These are phyloP conservation scores for Trisateles emortualis DNA, from an alignment of 2,888 invertebrate genomes.

Conservation along the genomic window DNA sequence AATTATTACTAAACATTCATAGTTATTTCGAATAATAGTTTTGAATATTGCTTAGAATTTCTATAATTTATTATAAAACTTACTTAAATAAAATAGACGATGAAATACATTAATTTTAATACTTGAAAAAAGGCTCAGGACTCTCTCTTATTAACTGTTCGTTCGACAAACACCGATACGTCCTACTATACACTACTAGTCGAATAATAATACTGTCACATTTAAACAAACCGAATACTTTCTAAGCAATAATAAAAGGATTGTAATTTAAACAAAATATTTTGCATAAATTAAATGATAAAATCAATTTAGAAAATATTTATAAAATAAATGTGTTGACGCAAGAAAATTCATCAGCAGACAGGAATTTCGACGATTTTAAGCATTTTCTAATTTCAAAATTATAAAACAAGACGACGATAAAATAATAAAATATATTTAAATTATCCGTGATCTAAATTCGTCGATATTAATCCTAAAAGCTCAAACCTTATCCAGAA, in stretches of 20 bases:
- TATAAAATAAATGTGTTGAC: slow-evolving; percentile 18
- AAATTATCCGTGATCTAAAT: slow-evolving; percentile 53
- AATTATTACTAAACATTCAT: slow-evolving; percentile 35
- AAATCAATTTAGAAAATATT: background rate
- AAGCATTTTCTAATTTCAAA: slow-evolving; percentile 22
- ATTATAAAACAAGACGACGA: slow-evolving; percentile 16
- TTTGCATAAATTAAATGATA: background rate
- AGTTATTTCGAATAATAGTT: slow-evolving; percentile 35
- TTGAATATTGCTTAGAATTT: slow-evolving; percentile 76
- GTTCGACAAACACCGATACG: slow-evolving; percentile 24
- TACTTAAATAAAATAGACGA: slow-evolving; percentile 48
- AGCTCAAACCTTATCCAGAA: slow-evolving; percentile 76
- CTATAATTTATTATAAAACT: slow-evolving; percentile 59
- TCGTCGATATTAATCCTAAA: slow-evolving; percentile 75
- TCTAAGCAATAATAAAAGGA: slow-evolving; percentile 35
- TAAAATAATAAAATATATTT: slow-evolving; percentile 9
- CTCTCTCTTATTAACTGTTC: slow-evolving; percentile 55
- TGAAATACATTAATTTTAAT: slow-evolving; percentile 46
- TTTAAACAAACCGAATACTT: slow-evolving; percentile 28
- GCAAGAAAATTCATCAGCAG: slow-evolving; percentile 8
- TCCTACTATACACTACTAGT: slow-evolving; percentile 10
- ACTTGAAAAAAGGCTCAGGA: slow-evolving; percentile 58
- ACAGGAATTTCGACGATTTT: slow-evolving; percentile 14
- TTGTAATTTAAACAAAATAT: slow-evolving; percentile 31
- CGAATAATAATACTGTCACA: slow-evolving; percentile 22